These are phyloP conservation scores for Crossoptilon crossoptilon DNA, from an alignment of 2,797 vertebrate species.

Conservation along the genomic window DNA sequence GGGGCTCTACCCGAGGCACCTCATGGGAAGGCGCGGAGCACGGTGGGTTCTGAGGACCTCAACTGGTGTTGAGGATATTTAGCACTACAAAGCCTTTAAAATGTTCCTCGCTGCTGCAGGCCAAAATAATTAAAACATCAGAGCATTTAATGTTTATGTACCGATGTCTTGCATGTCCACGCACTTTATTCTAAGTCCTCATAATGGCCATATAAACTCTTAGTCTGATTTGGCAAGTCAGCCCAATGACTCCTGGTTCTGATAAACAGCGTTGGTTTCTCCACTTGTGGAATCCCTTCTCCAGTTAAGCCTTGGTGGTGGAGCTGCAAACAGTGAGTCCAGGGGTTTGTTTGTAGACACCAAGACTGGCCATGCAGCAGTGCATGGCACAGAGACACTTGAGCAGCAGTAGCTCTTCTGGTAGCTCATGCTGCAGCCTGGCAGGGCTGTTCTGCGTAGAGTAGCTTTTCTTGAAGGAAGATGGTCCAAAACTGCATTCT, in stretches of 20 bases:
- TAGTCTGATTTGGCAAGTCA: conserved; percentile 44
- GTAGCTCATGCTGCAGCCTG: background rate
- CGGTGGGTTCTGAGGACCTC: background rate
- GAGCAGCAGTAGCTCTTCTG: background rate
- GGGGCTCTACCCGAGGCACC: background rate
- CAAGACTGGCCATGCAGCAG: background rate
- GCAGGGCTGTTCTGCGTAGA: background rate
- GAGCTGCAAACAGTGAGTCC: background rate
- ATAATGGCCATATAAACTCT: background rate
- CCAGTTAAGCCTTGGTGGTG: background rate
- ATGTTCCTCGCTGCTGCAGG: background rate
- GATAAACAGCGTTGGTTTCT: conserved; percentile 1
- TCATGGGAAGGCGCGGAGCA: background rate
- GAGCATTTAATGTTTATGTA: background rate
- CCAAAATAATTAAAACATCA: conserved; percentile 3
- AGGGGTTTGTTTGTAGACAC: background rate
- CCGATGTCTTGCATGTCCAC: background rate
- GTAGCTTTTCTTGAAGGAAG: background rate
- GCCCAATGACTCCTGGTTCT: background rate
- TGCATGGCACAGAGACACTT: background rate
- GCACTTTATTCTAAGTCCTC: background rate
- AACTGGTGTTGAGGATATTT: background rate
- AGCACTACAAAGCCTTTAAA: conserved; percentile 13
- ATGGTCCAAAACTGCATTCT: background rate
- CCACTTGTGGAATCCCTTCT: background rate